Percentiles rank a stretch among this genome's conserved stretches.
Evolutionary conservation across 2,888 invertebrate species (phyloP).

Genomic region (Tyria jacobaeae): DNA sequence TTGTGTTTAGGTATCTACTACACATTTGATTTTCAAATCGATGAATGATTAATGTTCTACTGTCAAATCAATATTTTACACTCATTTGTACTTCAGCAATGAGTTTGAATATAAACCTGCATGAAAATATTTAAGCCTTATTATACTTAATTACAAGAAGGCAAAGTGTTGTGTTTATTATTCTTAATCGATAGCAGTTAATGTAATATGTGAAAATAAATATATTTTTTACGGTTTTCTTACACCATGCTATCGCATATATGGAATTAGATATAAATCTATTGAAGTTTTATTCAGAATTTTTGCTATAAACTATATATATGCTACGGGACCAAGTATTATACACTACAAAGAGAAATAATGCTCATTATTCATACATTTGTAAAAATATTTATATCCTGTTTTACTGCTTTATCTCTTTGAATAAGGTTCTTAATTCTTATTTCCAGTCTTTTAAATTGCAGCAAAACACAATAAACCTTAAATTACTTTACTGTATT

Average conservation of each 20-base stretch:
- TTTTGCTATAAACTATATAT: too few species aligned
- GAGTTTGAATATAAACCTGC: too few species aligned
- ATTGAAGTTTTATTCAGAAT: too few species aligned
- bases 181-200: too few species aligned
- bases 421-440: not conserved
- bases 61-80: not conserved
- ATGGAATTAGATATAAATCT: too few species aligned
- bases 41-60: not conserved
- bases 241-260: too few species aligned
- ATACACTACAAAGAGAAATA: too few species aligned
- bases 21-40: not conserved
- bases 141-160: not conserved
- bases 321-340: too few species aligned
- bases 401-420: not conserved
- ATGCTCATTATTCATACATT: not conserved
- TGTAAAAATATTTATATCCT: not conserved
- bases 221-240: too few species aligned
- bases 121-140: not conserved
- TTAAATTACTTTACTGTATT: conserved; percentile 46
- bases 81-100: not conserved
- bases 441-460: conserved; percentile 15
- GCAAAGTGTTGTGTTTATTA: too few species aligned
- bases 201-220: too few species aligned
- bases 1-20: conserved; percentile 25
- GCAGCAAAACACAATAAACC: conserved; percentile 39